Base-by-base conservation (phyloP, 2,888 invertebrate genomes). In the Micoletzkya japonica region DNA sequence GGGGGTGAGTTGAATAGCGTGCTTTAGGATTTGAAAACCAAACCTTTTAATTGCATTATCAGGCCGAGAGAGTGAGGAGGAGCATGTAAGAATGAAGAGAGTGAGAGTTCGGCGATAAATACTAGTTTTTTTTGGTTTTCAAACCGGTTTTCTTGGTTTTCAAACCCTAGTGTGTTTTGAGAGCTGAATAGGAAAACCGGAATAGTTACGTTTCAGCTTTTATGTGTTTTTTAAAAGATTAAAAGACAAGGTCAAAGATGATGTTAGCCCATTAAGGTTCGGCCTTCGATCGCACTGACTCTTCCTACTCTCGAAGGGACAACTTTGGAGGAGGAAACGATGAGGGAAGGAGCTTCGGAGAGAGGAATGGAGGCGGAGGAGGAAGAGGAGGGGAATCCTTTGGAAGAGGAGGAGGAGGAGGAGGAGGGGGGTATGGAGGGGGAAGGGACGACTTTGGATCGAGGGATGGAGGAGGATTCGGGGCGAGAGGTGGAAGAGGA, bases 331-430 rank as follows among this genome's bases (percentile, higher is more conserved):
- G 44, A 44, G 44, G 44, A 44, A 14, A 44, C 44, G 20, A 44
- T 44, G 44, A 44, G 20, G 44, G 44, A 44, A 44, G 44, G 26
- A 58, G 69, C 52, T n/a, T 17, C 26, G 70, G 72, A n/a, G 73
- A 73, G 10, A 67, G 37, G 20, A 30, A 59, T 39, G 49, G 70
- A 24, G 74, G 73, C 28, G 7, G 20, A 4, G 44, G 64, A 49
- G 74, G 73, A 28, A 28, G 70, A 28, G 70, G 59, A 14, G 30
- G 26, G 10, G 24, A 30, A n/a, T 74, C 37, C 20, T 26, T 24
- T 17, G 74, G 66, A 30, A 56, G 34, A n/a, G 36, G 68, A 54
- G 58, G 56, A 7, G 61, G 52, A 17, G 61, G 73, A 36, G 61
- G 10, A 26, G 28, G 69, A 52, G 39, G 58, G 49, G 17, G 30